These are phyloP conservation scores for Enoplolaimus lenunculus DNA, from an alignment of 2,888 invertebrate genomes.

Conservation along the genomic window DNA sequence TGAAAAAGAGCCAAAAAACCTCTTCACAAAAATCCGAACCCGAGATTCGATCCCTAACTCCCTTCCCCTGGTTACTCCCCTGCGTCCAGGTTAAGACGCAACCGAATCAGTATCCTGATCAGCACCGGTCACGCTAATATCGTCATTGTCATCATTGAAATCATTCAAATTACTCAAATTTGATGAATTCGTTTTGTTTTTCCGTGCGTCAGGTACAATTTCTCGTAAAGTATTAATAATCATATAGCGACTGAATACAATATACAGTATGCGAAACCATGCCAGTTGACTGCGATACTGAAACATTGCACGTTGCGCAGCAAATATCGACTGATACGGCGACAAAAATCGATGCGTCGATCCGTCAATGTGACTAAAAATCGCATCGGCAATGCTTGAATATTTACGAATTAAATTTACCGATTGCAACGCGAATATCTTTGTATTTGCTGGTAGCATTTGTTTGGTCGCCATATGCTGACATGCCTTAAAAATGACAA, in stretches of 20 bases:
- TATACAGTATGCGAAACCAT: constrained; percentile 78
- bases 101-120: no score
- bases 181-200: no score
- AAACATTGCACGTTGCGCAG: constrained; percentile 53
- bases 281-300: constrained; percentile 66
- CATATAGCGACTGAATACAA: constrained; percentile 74
- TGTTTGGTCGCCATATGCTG: constrained; percentile 29
- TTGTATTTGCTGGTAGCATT: constrained; percentile 29
- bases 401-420: constrained; percentile 42
- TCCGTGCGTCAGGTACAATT: constrained; percentile 5
- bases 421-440: constrained; percentile 33
- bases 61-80: no score
- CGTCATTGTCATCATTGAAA: no score
- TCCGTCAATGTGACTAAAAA: constrained; percentile 33
- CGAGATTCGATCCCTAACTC: no score
- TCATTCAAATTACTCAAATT: no score
- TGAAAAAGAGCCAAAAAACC: no score
- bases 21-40: no score
- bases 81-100: no score
- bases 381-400: constrained; percentile 32
- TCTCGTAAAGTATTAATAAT: constrained; percentile 62
- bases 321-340: neutral
- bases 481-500: constrained; percentile 29
- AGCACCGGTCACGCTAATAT: no score
- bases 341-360: constrained; percentile 25